Evolutionary conservation across 2,797 vertebrate genomes (phyloP), one percentile per base, ranked within the genome.

Genomic region (Neosalanx taihuensis): DNA sequence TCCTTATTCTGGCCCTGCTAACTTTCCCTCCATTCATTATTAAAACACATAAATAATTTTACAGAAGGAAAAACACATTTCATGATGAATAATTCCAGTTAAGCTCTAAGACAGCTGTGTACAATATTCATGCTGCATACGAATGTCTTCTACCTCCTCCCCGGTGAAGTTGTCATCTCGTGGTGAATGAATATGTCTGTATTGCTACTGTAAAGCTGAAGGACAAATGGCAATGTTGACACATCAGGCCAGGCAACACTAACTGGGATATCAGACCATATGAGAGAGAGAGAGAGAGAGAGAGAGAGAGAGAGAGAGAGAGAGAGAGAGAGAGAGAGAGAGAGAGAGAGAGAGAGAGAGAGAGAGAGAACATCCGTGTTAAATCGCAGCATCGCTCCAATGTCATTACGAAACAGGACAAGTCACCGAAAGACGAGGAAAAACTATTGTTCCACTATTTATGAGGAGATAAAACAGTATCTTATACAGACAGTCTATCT

Each of bases 1-100:
- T 12, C 58, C 23, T 26, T 60, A 60, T 12, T 26, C 58, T 60
- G 58, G 20, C 9, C 26, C 61, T 33, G 30, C 30, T 6, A 37
- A 7, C 70, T 81, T 80, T 73, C 62, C 74, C 79, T 83, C 86
- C 75, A 89, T 90, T 78, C 75, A 85, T 89, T 86, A 87, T 89
- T 88, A 83, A 90, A 89, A 88, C 77, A 79, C 81, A 86, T 80
- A 81, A 87, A 90, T 87, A 86, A 84, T 84, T 76, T 70, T 79
- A 77, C 72, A 65, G 81, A 83, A 72, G 83, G 79, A 76, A 85
- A 81, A 85, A 83, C 77, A 73, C 71, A 76, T 83, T 86, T 78
- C 76, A 74, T 83, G 79, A 86, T 86, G 79, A 88, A 87, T 88
- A 79, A 84, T 81, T 77, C 69, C 69, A 80, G 82, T 87, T 84